Evolutionary conservation across 2,888 invertebrate species (phyloP).

Genomic region (Nephrocerus scutellatus): DNA sequence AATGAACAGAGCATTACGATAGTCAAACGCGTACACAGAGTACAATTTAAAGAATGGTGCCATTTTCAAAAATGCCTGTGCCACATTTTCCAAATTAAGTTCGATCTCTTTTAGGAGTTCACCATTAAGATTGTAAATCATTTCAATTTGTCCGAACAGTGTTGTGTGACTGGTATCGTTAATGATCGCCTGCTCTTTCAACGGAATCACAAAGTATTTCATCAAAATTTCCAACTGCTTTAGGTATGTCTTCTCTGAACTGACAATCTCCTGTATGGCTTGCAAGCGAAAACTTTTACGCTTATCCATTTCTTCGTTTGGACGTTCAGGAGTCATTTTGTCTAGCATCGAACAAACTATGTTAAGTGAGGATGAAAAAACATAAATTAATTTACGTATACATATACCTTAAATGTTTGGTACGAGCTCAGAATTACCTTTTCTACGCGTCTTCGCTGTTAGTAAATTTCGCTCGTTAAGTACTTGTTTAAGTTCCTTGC

Average conservation of each 20-base stretch:
- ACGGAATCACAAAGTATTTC: constrained; percentile 57
- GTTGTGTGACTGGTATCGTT: constrained; percentile 49
- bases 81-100: constrained; percentile 53
- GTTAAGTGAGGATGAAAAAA: constrained; percentile 19
- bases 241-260: constrained; percentile 63
- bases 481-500: constrained; percentile 55
- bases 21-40: constrained; percentile 69
- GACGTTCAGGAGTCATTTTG: constrained; percentile 26
- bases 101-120: constrained; percentile 56
- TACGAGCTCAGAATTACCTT: constrained; percentile 42
- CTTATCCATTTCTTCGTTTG: constrained; percentile 38
- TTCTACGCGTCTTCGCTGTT: constrained; percentile 55
- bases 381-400: too few relatives aligned
- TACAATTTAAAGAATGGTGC: constrained; percentile 73
- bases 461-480: constrained; percentile 57
- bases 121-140: constrained; percentile 58
- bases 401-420: too few relatives aligned
- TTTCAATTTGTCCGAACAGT: constrained; percentile 59
- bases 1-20: constrained; percentile 56
- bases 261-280: constrained; percentile 61
- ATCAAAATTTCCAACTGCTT: constrained; percentile 60
- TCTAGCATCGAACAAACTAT: constrained; percentile 55
- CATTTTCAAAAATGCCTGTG: constrained; percentile 60
- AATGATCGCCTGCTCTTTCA: constrained; percentile 51
- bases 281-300: constrained; percentile 47